phyloP scores from a whole-genome alignment of 2,797 vertebrate genomes.

The Parauchenoglanis ngamensis region DNA sequence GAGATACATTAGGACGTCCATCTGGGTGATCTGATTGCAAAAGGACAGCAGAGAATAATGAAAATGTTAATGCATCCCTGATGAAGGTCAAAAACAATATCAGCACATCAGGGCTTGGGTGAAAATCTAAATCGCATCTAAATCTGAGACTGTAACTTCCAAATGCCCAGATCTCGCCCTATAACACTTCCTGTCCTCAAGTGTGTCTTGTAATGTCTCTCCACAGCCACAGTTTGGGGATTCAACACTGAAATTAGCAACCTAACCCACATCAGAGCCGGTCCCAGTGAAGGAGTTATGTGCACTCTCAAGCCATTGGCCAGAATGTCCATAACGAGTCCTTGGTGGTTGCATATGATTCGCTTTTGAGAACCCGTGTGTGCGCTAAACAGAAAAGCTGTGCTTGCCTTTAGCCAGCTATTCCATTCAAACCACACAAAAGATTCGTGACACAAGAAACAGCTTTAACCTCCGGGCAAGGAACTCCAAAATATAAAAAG shows the following conservation, averaged over 20 bases:
- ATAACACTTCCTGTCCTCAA: not conserved
- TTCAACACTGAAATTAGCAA: not conserved
- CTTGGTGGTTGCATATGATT: not conserved
- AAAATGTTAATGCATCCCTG: not conserved
- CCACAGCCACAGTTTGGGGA: not conserved
- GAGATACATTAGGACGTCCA: not conserved
- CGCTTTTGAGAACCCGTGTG: not conserved
- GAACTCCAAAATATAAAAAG: not conserved
- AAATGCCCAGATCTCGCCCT: not conserved
- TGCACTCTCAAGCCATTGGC: not conserved
- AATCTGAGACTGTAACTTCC: not conserved
- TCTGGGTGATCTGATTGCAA: not conserved
- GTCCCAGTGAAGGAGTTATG: not conserved
- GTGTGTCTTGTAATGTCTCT: not conserved
- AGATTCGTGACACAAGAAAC: not conserved
- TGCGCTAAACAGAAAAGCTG: not conserved
- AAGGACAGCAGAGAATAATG: not conserved
- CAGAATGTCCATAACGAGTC: not conserved
- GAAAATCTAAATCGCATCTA: not conserved
- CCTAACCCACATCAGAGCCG: not conserved
- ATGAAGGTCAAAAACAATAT: not conserved
- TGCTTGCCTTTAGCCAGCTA: not conserved
- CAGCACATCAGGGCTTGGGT: not conserved
- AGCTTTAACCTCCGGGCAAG: not conserved
- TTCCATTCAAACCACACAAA: not conserved